Evolutionary conservation across 2,113 vertebrate species (phyloP).

Genomic region (Dicaeum eximium): DNA sequence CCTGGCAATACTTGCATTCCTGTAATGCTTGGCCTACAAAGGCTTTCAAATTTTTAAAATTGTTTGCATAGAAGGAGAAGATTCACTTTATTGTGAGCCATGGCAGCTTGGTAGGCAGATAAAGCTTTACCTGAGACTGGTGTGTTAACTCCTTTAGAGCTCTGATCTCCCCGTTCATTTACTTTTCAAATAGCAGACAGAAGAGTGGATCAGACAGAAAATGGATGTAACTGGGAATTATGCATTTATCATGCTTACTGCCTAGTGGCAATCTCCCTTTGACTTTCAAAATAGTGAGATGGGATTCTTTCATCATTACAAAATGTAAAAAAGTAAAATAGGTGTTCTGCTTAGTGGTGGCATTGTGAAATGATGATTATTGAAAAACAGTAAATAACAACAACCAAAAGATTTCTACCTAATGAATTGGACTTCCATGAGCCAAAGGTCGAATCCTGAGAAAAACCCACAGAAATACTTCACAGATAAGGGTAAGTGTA

Average conservation of each 20-base stretch:
- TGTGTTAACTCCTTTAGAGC: constrained; percentile 24
- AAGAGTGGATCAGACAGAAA: constrained; percentile 32
- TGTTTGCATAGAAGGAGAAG: constrained; percentile 35
- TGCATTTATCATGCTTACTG: neutral
- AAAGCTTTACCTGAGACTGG: constrained; percentile 29
- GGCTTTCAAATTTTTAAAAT: neutral
- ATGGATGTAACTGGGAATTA: neutral
- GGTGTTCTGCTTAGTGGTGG: neutral
- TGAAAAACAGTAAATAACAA: neutral
- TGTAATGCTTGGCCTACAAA: neutral
- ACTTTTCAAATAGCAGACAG: constrained; percentile 38
- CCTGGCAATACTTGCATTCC: neutral
- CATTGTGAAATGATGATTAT: neutral
- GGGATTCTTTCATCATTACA: neutral
- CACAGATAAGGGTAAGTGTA: neutral
- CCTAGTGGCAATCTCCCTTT: neutral
- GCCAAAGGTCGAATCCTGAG: neutral
- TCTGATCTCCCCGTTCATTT: constrained; percentile 28
- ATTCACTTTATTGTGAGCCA: constrained; percentile 29
- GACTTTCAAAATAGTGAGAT: neutral
- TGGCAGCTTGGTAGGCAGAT: constrained; percentile 29
- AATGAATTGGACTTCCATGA: neutral
- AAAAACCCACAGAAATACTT: neutral
- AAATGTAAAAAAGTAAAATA: neutral
- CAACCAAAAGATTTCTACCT: neutral